Evolutionary conservation across 2,888 invertebrate species (phyloP), one percentile per base, ranked within the genome.

Genomic region (Pachycephus smyrnensis): DNA sequence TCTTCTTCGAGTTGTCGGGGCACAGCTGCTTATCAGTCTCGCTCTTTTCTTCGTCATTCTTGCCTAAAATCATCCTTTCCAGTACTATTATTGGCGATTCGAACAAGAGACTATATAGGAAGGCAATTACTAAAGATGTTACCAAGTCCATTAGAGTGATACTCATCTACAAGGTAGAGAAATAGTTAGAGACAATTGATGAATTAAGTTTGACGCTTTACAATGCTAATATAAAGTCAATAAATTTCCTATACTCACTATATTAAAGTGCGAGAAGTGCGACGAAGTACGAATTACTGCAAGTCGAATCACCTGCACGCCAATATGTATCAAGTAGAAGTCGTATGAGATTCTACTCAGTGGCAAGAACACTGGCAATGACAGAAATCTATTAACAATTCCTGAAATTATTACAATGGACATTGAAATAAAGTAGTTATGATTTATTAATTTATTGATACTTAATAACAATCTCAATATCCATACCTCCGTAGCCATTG

Each of bases 401-500:
- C 86, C 87, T 87, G 74, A 37, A 83, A 81, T n/a, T 15, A 40
- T 40, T 40, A 40, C 12, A 40, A 15, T 40, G 15, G 15, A 15
- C 15, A 4, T 40, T 4, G 0, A 1, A 40, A 15, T 40, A 40
- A 4, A 15, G 40, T 40, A 1, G 40, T 40, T 40, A 4, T 40
- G 40, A 40, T 40, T 40, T 40, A 40, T 40, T 40, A 15, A 15
- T 40, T 12, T 15, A 15, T 15, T 40, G 15, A 40, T 15, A 40
- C 4, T 40, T 15, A 40, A 15, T 33, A 73, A n/a, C 6, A 23
- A 68, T 69, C 68, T 76, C 55, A 35, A 77, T 30, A 40, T 71
- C 74, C 76, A 84, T 84, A 92, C 92, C 92, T 87, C 93, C 93
- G 84, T 92, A 90, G 37, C 93, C 93, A 74, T 91, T 89, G 32